These are phyloP conservation scores for Silvanus unidentatus DNA, from an alignment of 2,888 invertebrate species.

Conservation along the genomic window DNA sequence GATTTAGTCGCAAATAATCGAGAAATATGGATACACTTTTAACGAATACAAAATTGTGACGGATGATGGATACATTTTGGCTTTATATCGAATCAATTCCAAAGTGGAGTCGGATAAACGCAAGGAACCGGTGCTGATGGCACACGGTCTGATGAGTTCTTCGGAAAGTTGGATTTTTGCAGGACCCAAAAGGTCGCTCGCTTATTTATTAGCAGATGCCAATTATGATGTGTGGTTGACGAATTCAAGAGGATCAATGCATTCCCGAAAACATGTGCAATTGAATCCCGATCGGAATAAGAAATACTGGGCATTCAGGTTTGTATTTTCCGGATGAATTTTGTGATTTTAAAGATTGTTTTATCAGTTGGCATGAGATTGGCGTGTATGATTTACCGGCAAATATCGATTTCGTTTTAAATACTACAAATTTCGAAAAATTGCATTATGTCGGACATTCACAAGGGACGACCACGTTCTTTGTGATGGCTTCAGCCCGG, in stretches of 20 bases:
- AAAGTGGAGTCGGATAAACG: slow-evolving; percentile 45
- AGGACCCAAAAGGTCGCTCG: slow-evolving; percentile 48
- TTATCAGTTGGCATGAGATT: slow-evolving; percentile 72
- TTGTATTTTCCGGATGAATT: no score
- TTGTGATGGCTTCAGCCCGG: slow-evolving; percentile 57
- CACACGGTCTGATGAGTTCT: slow-evolving; percentile 65
- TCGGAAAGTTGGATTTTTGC: slow-evolving; percentile 72
- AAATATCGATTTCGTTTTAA: slow-evolving; percentile 65
- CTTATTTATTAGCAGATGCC: slow-evolving; percentile 20
- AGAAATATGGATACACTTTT: slow-evolving; percentile 57
- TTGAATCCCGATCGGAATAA: slow-evolving; percentile 18
- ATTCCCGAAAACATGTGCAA: slow-evolving; percentile 49
- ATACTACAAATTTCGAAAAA: slow-evolving; percentile 51
- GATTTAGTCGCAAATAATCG: slow-evolving; percentile 44
- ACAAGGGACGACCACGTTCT: slow-evolving; percentile 64
- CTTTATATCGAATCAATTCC: slow-evolving; percentile 64
- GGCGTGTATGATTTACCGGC: slow-evolving; percentile 72
- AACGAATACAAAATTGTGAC: slow-evolving; percentile 63
- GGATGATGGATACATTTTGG: slow-evolving; percentile 69
- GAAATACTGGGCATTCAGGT: slow-evolving; percentile 47
- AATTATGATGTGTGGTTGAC: slow-evolving; percentile 29
- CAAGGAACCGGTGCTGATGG: slow-evolving; percentile 34
- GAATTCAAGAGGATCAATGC: slow-evolving; percentile 54
- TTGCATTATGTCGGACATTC: slow-evolving; percentile 78
- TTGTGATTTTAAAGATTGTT: slow-evolving; percentile 14